Conservation (phyloP, 2,888 invertebrate genomes). For the Agonopterix subpropinquella region DNA sequence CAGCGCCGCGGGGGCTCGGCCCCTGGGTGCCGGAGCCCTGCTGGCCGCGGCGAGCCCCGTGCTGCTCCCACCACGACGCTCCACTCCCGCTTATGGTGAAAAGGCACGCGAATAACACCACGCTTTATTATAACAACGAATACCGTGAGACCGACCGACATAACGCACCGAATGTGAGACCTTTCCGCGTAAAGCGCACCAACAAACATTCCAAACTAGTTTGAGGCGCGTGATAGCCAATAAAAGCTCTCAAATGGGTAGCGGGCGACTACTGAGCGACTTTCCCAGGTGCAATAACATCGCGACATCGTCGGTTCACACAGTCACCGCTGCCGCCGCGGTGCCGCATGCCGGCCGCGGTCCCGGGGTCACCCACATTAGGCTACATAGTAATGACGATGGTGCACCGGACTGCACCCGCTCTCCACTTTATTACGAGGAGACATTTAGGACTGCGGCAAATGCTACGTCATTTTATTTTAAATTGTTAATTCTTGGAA, state of each 20-base stretch:
- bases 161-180: conserved; percentile 41
- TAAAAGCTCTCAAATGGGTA: conserved; percentile 63
- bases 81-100: conserved; percentile 49
- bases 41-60: conserved; percentile 22
- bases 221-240: conserved; percentile 64
- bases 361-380: conserved; percentile 28
- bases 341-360: conserved; percentile 28
- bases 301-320: conserved; percentile 41
- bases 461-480: no score
- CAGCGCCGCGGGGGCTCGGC: conserved; percentile 44
- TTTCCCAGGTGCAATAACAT: conserved; percentile 58
- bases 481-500: no score
- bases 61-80: conserved; percentile 41
- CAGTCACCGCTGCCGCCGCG: conserved; percentile 15
- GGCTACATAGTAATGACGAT: no score
- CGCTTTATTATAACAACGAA: conserved; percentile 33
- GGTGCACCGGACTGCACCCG: no score
- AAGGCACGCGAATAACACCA: conserved; percentile 56
- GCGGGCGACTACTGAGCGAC: conserved; percentile 52
- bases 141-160: conserved; percentile 55
- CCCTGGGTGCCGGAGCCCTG: conserved; percentile 48
- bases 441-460: no score
- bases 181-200: conserved; percentile 57
- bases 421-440: no score
- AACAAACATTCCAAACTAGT: conserved; percentile 64